Conservation (phyloP, 1,140 invertebrate species). For the Hycleus phaleratus region DNA sequence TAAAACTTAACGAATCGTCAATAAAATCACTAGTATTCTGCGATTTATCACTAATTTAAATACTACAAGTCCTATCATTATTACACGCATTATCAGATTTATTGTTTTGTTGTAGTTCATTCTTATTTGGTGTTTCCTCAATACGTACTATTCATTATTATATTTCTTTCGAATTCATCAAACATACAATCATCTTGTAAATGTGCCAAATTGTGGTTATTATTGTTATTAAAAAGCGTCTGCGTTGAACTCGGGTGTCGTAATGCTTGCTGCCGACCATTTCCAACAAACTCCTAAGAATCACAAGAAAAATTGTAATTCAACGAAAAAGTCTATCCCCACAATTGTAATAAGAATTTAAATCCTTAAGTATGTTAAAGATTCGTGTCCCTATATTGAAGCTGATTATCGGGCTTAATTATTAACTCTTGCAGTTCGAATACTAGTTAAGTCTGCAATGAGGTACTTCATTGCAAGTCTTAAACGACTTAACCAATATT, state of each 20-base stretch:
- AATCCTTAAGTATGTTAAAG: too few relatives aligned
- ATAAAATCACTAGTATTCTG: constrained; percentile 16
- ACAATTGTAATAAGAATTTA: too few relatives aligned
- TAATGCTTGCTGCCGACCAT: constrained; percentile 70
- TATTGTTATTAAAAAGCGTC: too few relatives aligned
- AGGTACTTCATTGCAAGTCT: too few relatives aligned
- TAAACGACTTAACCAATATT: too few relatives aligned
- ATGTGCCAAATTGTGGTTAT: constrained; percentile 32
- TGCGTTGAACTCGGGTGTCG: constrained; percentile 64
- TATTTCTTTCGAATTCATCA: constrained; percentile 57
- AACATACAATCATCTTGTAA: constrained; percentile 49
- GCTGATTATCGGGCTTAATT: too few relatives aligned
- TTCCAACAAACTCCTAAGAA: constrained; percentile 82
- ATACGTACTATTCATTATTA: constrained; percentile 59
- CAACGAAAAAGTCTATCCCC: too few relatives aligned
- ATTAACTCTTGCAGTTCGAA: too few relatives aligned
- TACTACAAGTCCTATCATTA: background rate
- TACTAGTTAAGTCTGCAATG: too few relatives aligned
- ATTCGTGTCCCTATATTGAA: too few relatives aligned
- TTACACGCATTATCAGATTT: background rate
- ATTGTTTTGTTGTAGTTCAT: background rate
- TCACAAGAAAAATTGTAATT: too few relatives aligned
- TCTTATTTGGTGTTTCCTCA: constrained; percentile 45
- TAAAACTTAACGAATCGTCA: constrained; percentile 26
- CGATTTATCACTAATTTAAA: background rate